Percentiles rank a stretch among this genome's conserved stretches.
These are phyloP conservation scores for Noctuana brunneofusca DNA, from an alignment of 2,888 invertebrate genomes.

Conservation along the genomic window DNA sequence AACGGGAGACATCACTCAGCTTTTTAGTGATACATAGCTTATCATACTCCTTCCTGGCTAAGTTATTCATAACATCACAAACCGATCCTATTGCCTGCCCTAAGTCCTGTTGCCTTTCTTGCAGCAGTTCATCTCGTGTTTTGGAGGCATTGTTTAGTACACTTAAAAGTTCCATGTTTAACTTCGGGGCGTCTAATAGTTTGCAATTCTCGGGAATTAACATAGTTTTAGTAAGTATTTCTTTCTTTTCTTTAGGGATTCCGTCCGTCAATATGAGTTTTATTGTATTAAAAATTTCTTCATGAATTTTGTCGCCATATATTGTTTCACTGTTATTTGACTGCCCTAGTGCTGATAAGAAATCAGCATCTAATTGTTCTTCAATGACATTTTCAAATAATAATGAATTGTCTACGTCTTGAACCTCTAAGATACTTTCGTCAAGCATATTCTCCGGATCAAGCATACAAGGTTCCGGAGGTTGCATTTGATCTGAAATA, in stretches of 20 bases:
- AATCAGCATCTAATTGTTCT: conserved; percentile 1
- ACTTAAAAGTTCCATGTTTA: background rate
- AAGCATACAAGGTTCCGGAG: background rate
- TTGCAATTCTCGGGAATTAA: background rate
- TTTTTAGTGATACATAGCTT: background rate
- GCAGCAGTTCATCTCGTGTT: background rate
- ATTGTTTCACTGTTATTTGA: background rate
- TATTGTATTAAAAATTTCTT: background rate
- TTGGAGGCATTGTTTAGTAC: background rate
- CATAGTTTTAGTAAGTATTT: background rate
- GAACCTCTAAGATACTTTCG: background rate
- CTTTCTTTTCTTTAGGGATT: background rate
- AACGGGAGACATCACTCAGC: background rate
- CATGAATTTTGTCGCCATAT: background rate
- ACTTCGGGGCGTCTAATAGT: background rate
- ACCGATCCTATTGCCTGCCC: background rate
- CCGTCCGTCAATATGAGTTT: background rate
- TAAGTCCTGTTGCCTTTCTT: background rate
- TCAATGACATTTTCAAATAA: background rate
- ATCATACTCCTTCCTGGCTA: background rate
- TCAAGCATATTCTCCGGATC: background rate
- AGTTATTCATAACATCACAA: background rate
- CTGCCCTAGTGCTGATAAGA: background rate
- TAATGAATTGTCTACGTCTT: background rate
- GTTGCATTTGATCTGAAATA: background rate